These are phyloP conservation scores for Mamestra configurata DNA, from an alignment of 1,140 invertebrate genomes.

Conservation along the genomic window DNA sequence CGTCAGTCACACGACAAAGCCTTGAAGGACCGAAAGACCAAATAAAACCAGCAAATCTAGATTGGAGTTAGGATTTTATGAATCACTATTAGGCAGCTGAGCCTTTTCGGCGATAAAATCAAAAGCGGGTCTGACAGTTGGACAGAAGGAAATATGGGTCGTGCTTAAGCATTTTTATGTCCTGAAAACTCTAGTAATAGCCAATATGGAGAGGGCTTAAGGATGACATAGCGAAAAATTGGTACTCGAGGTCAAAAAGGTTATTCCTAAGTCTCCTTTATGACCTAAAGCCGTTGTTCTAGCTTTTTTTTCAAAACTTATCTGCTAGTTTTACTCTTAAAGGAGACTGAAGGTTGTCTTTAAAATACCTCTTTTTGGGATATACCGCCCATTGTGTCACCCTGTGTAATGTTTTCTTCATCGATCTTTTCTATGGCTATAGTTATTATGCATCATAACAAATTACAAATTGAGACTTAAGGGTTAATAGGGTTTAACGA, in stretches of 20 bases:
- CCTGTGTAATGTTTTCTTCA: too few relatives aligned
- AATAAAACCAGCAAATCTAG: conserved; percentile 38
- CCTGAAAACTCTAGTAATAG: neutral
- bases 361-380: too few relatives aligned
- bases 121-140: conserved; percentile 32
- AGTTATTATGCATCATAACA: too few relatives aligned
- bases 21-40: neutral
- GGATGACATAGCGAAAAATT: neutral
- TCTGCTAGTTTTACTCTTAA: too few relatives aligned
- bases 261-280: neutral
- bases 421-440: too few relatives aligned
- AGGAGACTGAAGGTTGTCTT: too few relatives aligned
- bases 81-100: conserved; percentile 43
- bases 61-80: conserved; percentile 36
- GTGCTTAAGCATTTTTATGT: conserved; percentile 36
- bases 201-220: conserved; percentile 13
- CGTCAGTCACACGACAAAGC: conserved; percentile 29
- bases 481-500: too few relatives aligned
- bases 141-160: conserved; percentile 38
- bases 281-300: neutral
- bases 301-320: neutral
- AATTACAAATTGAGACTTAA: too few relatives aligned
- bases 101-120: conserved; percentile 31
- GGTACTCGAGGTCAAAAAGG: neutral
- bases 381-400: too few relatives aligned